Evolutionary conservation across 2,888 invertebrate species (phyloP).

Genomic region (Rhodophaea formosa): DNA sequence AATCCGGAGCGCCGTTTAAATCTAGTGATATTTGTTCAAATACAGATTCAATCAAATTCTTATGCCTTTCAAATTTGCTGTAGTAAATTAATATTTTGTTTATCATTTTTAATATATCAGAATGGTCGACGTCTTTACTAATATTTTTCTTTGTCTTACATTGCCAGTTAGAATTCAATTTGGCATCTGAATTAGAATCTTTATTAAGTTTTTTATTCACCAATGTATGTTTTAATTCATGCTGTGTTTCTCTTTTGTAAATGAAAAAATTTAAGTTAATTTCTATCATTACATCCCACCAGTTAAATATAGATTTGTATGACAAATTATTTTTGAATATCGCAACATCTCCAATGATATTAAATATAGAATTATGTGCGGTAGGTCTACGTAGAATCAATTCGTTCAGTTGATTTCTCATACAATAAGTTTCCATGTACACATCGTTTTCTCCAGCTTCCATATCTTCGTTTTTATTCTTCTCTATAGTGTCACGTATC

Average conservation of each 20-base stretch:
- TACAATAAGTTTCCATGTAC: conserved; percentile 46
- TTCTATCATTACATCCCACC: conserved; percentile 37
- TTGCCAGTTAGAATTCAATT: conserved; percentile 28
- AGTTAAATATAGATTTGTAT: conserved; percentile 43
- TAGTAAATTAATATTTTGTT: not conserved
- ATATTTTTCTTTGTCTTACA: conserved; percentile 13
- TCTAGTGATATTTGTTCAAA: conserved; percentile 33
- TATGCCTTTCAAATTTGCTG: conserved; percentile 5
- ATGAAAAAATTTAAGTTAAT: conserved; percentile 31
- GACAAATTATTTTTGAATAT: conserved; percentile 30
- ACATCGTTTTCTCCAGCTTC: conserved; percentile 31
- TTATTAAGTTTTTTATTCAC: conserved; percentile 39
- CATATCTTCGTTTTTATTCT: conserved; percentile 20
- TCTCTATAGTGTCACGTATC: conserved; percentile 28
- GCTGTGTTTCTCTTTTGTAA: conserved; percentile 34
- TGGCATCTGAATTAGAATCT: conserved; percentile 1
- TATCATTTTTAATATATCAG: conserved; percentile 2
- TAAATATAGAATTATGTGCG: conserved; percentile 42
- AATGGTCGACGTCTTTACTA: not conserved
- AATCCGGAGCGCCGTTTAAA: conserved; percentile 17
- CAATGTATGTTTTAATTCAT: conserved; percentile 38
- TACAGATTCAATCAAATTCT: conserved; percentile 19
- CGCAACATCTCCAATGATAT: conserved; percentile 31
- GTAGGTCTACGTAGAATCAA: conserved; percentile 45
- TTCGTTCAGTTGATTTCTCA: conserved; percentile 45